Evolutionary conservation across 1,140 invertebrate genomes (phyloP).

Genomic region (Proctacanthus coquilletti): DNA sequence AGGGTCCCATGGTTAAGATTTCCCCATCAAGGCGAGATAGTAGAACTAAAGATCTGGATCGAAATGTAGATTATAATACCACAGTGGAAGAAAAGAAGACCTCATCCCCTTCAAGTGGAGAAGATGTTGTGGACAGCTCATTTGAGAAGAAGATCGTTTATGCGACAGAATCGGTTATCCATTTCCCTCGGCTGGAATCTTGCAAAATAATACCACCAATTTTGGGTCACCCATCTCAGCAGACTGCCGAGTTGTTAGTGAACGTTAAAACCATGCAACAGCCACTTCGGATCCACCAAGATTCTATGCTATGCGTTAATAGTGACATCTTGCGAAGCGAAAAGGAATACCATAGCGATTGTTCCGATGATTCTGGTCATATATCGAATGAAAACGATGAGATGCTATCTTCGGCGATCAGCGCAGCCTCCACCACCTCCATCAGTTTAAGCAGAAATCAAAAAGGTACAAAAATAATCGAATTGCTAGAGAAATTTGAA

Average conservation of each 20-base stretch:
- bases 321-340: background rate
- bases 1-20: too few relatives aligned
- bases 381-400: constrained; percentile 52
- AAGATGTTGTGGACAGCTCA: background rate
- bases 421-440: constrained; percentile 12
- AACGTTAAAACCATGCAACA: constrained; percentile 11
- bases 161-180: constrained; percentile 22
- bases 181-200: constrained; percentile 19
- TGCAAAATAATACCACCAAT: constrained; percentile 27
- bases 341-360: constrained; percentile 12
- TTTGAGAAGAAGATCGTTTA: constrained; percentile 17
- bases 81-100: background rate
- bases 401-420: constrained; percentile 1
- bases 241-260: constrained; percentile 20
- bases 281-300: background rate
- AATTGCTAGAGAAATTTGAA: constrained; percentile 22
- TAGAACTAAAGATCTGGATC: too few relatives aligned
- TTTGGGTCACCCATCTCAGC: constrained; percentile 23
- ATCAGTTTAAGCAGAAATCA: too few relatives aligned
- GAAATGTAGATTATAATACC: too few relatives aligned
- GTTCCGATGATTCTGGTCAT: constrained; percentile 61
- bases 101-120: too few relatives aligned
- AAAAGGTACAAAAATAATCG: constrained; percentile 13
- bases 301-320: background rate
- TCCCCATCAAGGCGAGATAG: too few relatives aligned